phyloP scores from a whole-genome alignment of 2,888 invertebrate species.

The Cheilosia vulpina region DNA sequence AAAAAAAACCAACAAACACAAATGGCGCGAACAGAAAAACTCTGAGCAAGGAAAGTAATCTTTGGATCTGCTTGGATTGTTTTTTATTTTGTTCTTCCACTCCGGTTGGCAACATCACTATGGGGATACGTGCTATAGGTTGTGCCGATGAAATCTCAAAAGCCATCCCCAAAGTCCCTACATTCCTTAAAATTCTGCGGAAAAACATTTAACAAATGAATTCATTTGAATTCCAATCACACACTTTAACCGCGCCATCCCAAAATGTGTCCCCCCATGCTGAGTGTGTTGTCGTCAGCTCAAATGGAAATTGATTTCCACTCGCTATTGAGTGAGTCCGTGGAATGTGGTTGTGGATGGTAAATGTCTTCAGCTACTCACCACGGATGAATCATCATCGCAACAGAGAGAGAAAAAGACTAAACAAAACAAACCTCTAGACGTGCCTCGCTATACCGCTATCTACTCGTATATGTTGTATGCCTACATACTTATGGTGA shows the following conservation, averaged over 20 bases:
- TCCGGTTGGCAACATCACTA: conserved; percentile 30
- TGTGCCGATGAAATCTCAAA: conserved; percentile 39
- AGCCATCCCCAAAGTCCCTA: conserved; percentile 26
- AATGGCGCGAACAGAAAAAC: conserved; percentile 47
- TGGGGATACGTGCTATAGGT: neutral
- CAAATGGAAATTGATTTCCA: neutral
- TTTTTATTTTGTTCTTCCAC: conserved; percentile 1
- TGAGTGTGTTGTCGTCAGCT: neutral
- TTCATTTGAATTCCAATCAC: conserved; percentile 70
- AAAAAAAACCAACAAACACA: conserved; percentile 19
- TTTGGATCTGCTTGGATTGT: conserved; percentile 19
- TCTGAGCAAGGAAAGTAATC: conserved; percentile 4
- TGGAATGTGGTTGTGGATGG: conserved; percentile 60
- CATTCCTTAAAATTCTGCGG: conserved; percentile 31
- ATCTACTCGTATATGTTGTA: conserved; percentile 27
- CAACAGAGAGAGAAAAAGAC: conserved; percentile 22
- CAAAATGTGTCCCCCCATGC: neutral
- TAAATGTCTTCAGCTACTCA: conserved; percentile 40
- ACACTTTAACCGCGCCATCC: conserved; percentile 32
- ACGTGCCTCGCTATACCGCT: conserved; percentile 52
- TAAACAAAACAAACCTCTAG: conserved; percentile 71
- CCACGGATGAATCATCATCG: conserved; percentile 68
- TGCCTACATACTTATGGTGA: conserved; percentile 18
- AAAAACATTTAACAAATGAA: conserved; percentile 62
- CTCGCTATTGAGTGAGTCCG: conserved; percentile 16